These are phyloP conservation scores for Platycnemis pennipes DNA, from an alignment of 2,888 invertebrate genomes.

Conservation along the genomic window DNA sequence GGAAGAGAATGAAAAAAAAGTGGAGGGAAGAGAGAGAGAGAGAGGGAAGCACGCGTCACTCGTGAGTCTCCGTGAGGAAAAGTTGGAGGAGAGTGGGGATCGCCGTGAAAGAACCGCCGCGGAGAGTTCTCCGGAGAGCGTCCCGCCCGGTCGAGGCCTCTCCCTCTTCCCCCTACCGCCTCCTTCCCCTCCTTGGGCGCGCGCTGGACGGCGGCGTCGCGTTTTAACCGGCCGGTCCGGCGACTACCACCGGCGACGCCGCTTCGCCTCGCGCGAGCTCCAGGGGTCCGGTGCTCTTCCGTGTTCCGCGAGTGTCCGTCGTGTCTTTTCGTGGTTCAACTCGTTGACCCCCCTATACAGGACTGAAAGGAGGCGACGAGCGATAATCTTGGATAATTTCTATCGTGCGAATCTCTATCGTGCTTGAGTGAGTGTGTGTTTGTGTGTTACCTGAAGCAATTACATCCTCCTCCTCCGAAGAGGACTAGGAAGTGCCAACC, in stretches of 20 bases:
- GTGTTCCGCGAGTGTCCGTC: background rate
- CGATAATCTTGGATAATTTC: no score
- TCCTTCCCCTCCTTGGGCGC: background rate
- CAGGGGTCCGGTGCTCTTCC: background rate
- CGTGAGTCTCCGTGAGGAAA: slow-evolving; percentile 11
- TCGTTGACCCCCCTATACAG: background rate
- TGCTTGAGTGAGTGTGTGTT: background rate
- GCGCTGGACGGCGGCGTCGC: background rate
- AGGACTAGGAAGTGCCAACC: background rate
- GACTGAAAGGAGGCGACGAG: background rate
- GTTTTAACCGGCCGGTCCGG: background rate
- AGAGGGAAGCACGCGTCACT: slow-evolving; percentile 33
- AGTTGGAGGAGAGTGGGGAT: background rate
- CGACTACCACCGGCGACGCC: background rate
- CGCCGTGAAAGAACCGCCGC: background rate
- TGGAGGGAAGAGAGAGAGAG: background rate
- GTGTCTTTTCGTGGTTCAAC: background rate
- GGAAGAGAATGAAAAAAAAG: slow-evolving; percentile 24
- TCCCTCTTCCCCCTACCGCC: background rate
- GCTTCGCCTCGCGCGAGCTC: background rate
- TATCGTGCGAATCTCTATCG: background rate
- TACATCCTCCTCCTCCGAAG: background rate
- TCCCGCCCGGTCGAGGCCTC: background rate
- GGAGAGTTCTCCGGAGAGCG: background rate
- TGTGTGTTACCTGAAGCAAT: background rate